Conservation (phyloP, 2,888 invertebrate species). For the Cheilosia grossa region DNA sequence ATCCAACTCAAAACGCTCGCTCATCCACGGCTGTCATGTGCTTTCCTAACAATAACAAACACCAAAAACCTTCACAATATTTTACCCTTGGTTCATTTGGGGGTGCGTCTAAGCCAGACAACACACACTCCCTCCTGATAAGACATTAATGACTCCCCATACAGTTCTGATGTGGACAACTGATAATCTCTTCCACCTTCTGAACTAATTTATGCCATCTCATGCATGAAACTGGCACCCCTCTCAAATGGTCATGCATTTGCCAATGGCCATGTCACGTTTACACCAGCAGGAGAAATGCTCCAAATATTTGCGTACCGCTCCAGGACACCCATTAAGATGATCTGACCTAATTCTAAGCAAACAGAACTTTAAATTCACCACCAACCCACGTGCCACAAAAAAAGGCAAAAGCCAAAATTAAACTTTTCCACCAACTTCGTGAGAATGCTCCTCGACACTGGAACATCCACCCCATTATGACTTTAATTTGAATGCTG, state of each 20-base stretch:
- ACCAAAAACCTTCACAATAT: too few relatives aligned
- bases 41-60: too few relatives aligned
- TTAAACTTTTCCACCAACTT: slow-evolving; percentile 47
- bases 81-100: too few relatives aligned
- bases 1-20: too few relatives aligned
- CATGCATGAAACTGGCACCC: slow-evolving; percentile 47
- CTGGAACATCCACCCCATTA: slow-evolving; percentile 50
- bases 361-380: slow-evolving; percentile 46
- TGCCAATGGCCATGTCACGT: slow-evolving; percentile 40
- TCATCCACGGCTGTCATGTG: too few relatives aligned
- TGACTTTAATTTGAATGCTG: slow-evolving; percentile 72
- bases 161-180: slow-evolving; percentile 1
- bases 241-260: background rate
- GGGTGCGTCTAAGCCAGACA: background rate
- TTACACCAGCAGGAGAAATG: slow-evolving; percentile 26
- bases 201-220: slow-evolving; percentile 58
- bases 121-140: background rate
- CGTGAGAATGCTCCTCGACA: slow-evolving; percentile 31
- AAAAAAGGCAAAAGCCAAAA: slow-evolving; percentile 3
- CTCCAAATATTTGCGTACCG: slow-evolving; percentile 51
- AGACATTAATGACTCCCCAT: slow-evolving; percentile 9
- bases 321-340: slow-evolving; percentile 55
- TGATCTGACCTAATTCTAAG: slow-evolving; percentile 62
- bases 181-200: slow-evolving; percentile 8
- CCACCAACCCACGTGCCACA: background rate